Evolutionary conservation across 2,888 invertebrate species (phyloP).

Genomic region (Diaphora mendica): DNA sequence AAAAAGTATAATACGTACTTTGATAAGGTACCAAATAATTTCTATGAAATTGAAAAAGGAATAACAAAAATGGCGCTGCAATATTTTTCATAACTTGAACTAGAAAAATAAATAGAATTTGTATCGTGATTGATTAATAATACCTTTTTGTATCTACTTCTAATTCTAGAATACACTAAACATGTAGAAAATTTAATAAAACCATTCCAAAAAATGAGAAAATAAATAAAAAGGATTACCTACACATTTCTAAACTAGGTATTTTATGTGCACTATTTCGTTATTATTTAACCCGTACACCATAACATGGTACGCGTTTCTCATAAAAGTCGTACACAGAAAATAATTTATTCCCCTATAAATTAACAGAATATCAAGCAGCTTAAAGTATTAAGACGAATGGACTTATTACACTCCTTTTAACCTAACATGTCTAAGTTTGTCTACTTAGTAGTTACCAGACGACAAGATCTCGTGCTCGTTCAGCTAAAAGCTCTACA

Average conservation of each 20-base stretch:
- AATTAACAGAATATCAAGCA: neutral
- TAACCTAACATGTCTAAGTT: neutral
- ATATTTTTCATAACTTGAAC: neutral
- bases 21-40: constrained; percentile 3
- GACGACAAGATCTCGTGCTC: constrained; percentile 1
- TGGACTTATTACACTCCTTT: neutral
- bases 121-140: neutral
- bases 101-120: neutral
- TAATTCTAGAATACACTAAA: neutral
- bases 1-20: constrained; percentile 3
- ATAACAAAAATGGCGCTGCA: neutral
- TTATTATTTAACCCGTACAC: neutral
- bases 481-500: constrained; percentile 2
- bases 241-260: neutral
- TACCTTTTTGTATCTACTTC: neutral
- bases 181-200: neutral
- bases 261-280: neutral
- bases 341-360: neutral
- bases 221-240: too few species aligned
- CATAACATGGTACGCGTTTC: too few species aligned
- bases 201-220: neutral
- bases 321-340: neutral
- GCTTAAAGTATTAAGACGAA: neutral
- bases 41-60: neutral
- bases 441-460: neutral